Evolutionary conservation across 2,797 vertebrate genomes (phyloP), one percentile per base, ranked within the genome.

Genomic region (Cyclopterus lumpus): DNA sequence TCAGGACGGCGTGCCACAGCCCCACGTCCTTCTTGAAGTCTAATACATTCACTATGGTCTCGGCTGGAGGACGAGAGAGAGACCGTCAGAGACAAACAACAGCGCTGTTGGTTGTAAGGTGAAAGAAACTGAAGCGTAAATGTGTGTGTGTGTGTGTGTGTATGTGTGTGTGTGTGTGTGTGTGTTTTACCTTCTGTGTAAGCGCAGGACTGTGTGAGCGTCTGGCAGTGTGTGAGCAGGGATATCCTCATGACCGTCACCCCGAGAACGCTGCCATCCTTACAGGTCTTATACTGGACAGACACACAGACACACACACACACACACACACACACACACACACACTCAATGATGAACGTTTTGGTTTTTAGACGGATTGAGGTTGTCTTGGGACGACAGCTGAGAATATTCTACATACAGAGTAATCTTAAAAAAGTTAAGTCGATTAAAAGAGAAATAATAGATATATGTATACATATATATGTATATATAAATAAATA

Each of bases 11-110:
- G 59, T 99, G 98, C 98, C 98, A 99, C 75, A 99, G 96, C 36
- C 98, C 98, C 8, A 98, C 97, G 28, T 99, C 97, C 86, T 98
- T 99, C 95, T 99, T 99, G 93, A 99, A 99, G 94, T 99, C 98
- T 88, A 99, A 92, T 74, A 99, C 98, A 88, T 99, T 99, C 95
- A 99, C 98, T 82, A 99, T 96, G 84, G 97, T 99, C 95, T 99
- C 98, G 81, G 97, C 98, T 99, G 92, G 60, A 88, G 51, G 49
- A 40, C 2, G 64, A 58, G 4, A 61, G 26, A 69, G 5, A 66
- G 15, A 49, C 6, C 15, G 20, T 24, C 34, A 46, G 57, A 22
- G 32, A 55, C 11, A 58, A 32, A 57, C 1, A 28, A 30, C 12
- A n/a, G 40, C 38, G 4, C 10, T 4, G 5, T 0, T 8, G 8